Evolutionary conservation across 1,140 invertebrate genomes (phyloP), one percentile per base, ranked within the genome.

Genomic region (Theocolax elegans): DNA sequence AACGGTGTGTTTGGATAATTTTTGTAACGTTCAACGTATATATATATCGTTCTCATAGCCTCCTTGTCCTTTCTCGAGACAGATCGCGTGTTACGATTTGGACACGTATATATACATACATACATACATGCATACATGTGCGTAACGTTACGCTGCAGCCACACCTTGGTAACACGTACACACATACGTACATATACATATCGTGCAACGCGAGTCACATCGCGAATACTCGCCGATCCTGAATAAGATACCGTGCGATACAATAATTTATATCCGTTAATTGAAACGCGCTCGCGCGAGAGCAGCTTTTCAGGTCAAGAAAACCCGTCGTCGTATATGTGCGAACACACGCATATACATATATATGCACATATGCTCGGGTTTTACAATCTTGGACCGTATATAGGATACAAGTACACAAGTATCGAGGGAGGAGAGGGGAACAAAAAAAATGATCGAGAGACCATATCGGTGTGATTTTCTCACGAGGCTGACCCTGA

Each of bases 301-400:
- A 15, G 42, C 42, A 15, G 6, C 29, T 72, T 72, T 72, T 63
- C 49, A 72, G 71, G 65, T 67, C 71, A 67, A 59, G 49, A 67
- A 72, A 63, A 67, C 21, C 56, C 31, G 27, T 48, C 12, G 23
- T 10, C 13, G 35, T 31, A 31, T 29, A 60, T 44, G 23, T 44
- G 12, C 42, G 27, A 40, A 44, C 3, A 21, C 2, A 46, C n/a
- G n/a, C n/a, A 46, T n/a, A 46, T n/a, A 19, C 19, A 17, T 38
- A 64, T 29, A 51, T 49, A 64, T 48, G 51, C 53, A 44, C 67
- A 62, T 21, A n/a, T 51, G 48, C 21, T 67, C 53, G 40, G 38
- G 53, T 46, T 19, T 4, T n/a, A 46, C 44, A n/a, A 7, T 4
- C 17, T 7, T n/a, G 13, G 6, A 19, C 44, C 51, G 35, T 12